Evolutionary conservation across 1,140 invertebrate species (phyloP), one percentile per base, ranked within the genome.

Genomic region (Mamestra configurata): DNA sequence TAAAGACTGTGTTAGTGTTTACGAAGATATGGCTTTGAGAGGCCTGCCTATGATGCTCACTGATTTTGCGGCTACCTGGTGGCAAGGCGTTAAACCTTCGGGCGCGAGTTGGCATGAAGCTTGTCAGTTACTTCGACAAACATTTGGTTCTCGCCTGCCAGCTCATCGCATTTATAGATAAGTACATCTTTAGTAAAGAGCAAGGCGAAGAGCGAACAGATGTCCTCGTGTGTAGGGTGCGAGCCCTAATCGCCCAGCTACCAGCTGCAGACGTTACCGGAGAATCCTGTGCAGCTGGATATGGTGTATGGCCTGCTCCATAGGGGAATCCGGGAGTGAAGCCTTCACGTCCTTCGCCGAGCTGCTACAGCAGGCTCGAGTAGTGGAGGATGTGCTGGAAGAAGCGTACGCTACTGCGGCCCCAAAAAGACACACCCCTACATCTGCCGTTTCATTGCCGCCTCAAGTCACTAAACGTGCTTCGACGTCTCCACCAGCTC

Each of bases 31-130:
- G 73, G 93, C 93, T 5, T 70, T 95, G 4, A 88, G 87, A 78
- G 93, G 94, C 3, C 43, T 95, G 4, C 88, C 93, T 0, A 85
- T 95, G 79, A 85, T 95, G 1, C 84, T 95, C 27, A 86, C 81
- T 13, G 91, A 89, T 18, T 55, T 89, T 5, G 95, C 95, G 11
- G 31, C 57, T 61, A 49, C 55, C 55, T 61, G 15, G 20, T 76
- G 55, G 40, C 40, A 76, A 20, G 53, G 53, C 3, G 20, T 61
- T 3, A 57, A 57, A 1, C n/a, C 22, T 22, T 24, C 51, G 0
- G 8, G 10, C 51, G 15, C 51, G 1, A 24, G 6, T 24, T 55
- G 51, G 51, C 18, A 55, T 3, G 51, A 22, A 1, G 51, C 51
- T 15, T 11, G 10, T 4, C 20, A 22, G 4, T 55, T 24, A 24